Evolutionary conservation across 2,113 vertebrate species (phyloP).

Genomic region (Holacanthus passer): DNA sequence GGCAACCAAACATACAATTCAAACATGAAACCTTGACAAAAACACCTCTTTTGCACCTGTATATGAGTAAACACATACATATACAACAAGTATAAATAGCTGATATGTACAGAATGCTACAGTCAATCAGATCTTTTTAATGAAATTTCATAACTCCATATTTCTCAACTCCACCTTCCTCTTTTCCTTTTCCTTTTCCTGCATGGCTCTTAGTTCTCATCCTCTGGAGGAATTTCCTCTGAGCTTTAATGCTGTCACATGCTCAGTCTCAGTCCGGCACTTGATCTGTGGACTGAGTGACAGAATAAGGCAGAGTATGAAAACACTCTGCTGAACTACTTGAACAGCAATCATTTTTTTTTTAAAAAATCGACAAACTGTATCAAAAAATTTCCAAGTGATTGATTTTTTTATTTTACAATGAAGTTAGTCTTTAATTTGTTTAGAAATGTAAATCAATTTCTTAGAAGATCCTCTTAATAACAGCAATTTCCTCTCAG

Average conservation of each 20-base stretch:
- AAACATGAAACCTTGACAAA: neutral
- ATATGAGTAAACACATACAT: neutral
- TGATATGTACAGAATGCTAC: neutral
- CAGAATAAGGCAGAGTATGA: constrained; percentile 57
- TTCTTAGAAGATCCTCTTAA: neutral
- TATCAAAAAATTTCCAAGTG: neutral
- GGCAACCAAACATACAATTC: neutral
- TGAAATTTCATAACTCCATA: constrained; percentile 20
- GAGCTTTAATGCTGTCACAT: constrained; percentile 77
- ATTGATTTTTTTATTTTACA: neutral
- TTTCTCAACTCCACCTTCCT: constrained; percentile 55
- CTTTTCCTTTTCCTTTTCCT: constrained; percentile 38
- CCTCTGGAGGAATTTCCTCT: constrained; percentile 76
- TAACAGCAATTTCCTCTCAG: constrained; percentile 10
- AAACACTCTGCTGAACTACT: constrained; percentile 41
- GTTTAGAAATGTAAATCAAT: neutral
- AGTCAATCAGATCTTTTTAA: neutral
- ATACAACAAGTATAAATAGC: neutral
- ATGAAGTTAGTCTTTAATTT: neutral
- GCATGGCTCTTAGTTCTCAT: constrained; percentile 58
- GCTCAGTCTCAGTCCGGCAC: constrained; percentile 60
- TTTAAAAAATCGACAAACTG: constrained; percentile 9
- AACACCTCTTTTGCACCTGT: neutral
- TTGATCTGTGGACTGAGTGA: constrained; percentile 66
- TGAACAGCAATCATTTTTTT: constrained; percentile 27